Base-by-base conservation (phyloP, 2,888 invertebrate species). In the Caenorhabditis panamensis region DNA sequence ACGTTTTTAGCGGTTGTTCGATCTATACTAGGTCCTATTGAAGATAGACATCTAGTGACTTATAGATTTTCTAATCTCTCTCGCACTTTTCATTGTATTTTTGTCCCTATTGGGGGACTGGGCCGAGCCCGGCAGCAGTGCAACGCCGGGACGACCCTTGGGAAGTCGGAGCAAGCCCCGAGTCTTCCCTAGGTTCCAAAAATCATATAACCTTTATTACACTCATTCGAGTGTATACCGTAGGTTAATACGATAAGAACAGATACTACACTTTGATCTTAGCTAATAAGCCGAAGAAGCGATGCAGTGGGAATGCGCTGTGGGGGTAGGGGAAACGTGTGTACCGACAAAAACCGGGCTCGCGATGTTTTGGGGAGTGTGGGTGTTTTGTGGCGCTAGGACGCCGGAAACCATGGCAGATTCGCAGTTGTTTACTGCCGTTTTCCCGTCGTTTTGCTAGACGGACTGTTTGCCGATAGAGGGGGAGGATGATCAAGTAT, bases 221-320 rank as follows among this genome's bases (percentile, higher is more conserved):
- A 78, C 69, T 78, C 78, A 71, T 71, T 78, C 64, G 78, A 78
- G 63, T 71, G 71, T 71, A 78, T 79, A 79, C 79, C 72, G 79
- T 79, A 79, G 79, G 79, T 79, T 79, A 79, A 79, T 79, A 79
- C 79, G 79, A 79, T 79, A 79, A 79, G 79, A 79, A 72, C 79
- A 79, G 79, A 79, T 79, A 79, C 72, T 67, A 67, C 51, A 53
- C 67, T 67, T 67, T 67, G 64, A 77, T 69, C 69, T 77, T 77
- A 72, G 72, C 72, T 62, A 71, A 71, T 71, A 71, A 62, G 67
- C 76, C 67, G 76, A 76, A 76, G 76, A 67, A 64, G 76, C 73
- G 73, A 66, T 66, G 16, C 6, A 18, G 20, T 6, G 49, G 9
- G 41, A 16, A 13, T 9, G 41, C 16, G 36, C 36, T 36, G 22